Percentiles rank a stretch among this genome's conserved stretches.
Evolutionary conservation across 2,797 vertebrate species (phyloP).

Genomic region (Poecilia velifera): DNA sequence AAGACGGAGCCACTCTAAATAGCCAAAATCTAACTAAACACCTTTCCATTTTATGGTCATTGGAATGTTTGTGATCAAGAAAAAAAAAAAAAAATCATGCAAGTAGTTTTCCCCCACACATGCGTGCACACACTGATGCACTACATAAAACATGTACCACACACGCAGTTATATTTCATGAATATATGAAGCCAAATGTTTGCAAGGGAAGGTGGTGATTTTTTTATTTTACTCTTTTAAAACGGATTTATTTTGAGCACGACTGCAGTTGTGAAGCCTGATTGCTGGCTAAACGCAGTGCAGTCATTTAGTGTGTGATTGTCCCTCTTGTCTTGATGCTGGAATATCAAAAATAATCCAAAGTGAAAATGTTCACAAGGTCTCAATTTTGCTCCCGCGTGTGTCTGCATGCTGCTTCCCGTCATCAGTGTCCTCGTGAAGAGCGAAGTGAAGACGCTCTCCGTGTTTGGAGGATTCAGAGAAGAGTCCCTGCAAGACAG

Average conservation of each 20-base stretch:
- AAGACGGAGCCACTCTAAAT: slow-evolving; percentile 1
- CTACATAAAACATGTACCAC: slow-evolving; percentile 18
- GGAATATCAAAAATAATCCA: slow-evolving; percentile 8
- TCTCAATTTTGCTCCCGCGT: not conserved
- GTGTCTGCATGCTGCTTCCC: slow-evolving; percentile 1
- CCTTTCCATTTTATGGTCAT: slow-evolving; percentile 27
- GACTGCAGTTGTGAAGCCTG: slow-evolving; percentile 1
- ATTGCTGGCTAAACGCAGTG: not conserved
- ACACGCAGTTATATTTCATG: slow-evolving; percentile 13
- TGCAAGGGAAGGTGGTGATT: slow-evolving; percentile 26
- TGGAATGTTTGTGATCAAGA: slow-evolving; percentile 34
- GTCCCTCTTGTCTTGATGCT: slow-evolving; percentile 2
- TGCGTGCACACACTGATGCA: not conserved
- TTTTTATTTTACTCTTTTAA: slow-evolving; percentile 1
- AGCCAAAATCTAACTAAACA: slow-evolving; percentile 18
- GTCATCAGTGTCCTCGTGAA: not conserved
- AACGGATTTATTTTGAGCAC: not conserved
- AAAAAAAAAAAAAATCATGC: slow-evolving; percentile 23
- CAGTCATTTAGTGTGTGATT: slow-evolving; percentile 6
- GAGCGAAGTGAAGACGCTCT: not conserved
- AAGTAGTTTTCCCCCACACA: not conserved
- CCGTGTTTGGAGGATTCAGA: not conserved
- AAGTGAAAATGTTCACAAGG: not conserved
- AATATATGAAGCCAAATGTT: slow-evolving; percentile 27
- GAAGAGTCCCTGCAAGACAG: not conserved